Base-by-base conservation (phyloP, 2,113 vertebrate species). In the zebrafish (Danio rerio) region DNA sequence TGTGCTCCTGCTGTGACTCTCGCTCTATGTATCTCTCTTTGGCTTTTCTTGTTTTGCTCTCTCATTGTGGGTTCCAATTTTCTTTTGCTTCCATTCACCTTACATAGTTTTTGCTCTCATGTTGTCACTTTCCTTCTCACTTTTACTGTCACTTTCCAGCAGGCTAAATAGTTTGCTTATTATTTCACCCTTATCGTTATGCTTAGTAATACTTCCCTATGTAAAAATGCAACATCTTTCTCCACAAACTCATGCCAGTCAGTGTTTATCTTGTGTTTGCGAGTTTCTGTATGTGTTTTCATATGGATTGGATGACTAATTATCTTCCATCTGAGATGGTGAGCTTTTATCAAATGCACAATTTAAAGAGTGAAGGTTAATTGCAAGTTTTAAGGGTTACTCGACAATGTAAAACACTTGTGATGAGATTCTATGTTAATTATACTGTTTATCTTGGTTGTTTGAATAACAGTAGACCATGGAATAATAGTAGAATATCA, bases 271-370 rank as follows among this genome's bases (percentile, higher is more conserved):
- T 45, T n/a, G n/a, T n/a, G n/a, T n/a, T n/a, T n/a, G n/a, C n/a
- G n/a, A n/a, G n/a, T n/a, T n/a, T n/a, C n/a, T n/a, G n/a, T n/a
- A 77, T 47, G 52, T 69, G 16, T 77, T 58, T 81, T 21, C 66
- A 81, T 73, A 85, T 85, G 79, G 12, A 47, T 78, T 63, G 59
- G 10, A 79, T 16, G 58, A 12, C 47, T 45, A 55, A 47, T 20
- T 58, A 47, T 20, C 1, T n/a, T 59, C 7, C 7, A 59, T 31
- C 31, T 31, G 31, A 47, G 42, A 58, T 16, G 53, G 40, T n/a
- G n/a, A n/a, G n/a, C n/a, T n/a, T n/a, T n/a, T n/a, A n/a, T 45
- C 50, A 47, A n/a, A 6, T 6, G 42, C 16, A 12, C 9, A 43
- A 31, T 55, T 18, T 12, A 9, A 58, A 18, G 72, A 45, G 13